These are phyloP conservation scores for Eulithis testata DNA, from an alignment of 2,888 invertebrate genomes.

Conservation along the genomic window DNA sequence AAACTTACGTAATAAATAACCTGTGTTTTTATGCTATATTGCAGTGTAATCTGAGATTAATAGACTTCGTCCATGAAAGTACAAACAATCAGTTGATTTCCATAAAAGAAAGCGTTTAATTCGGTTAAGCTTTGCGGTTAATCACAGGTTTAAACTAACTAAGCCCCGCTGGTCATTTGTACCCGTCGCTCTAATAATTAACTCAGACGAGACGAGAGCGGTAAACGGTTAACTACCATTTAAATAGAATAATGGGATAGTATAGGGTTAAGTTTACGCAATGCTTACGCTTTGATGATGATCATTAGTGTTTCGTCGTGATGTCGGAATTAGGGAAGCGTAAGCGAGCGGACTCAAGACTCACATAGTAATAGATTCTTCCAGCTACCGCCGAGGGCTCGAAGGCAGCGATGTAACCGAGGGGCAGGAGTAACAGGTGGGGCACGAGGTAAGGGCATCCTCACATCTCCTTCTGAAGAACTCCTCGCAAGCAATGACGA, in stretches of 20 bases:
- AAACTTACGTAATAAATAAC: too few relatives aligned
- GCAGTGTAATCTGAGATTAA: constrained; percentile 59
- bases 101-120: constrained; percentile 80
- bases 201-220: constrained; percentile 60
- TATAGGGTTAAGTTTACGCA: constrained; percentile 59
- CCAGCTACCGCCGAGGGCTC: constrained; percentile 91
- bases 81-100: constrained; percentile 76
- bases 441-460: constrained; percentile 67
- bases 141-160: constrained; percentile 71
- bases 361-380: constrained; percentile 91
- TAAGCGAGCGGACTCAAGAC: constrained; percentile 83
- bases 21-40: constrained; percentile 21
- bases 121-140: constrained; percentile 73
- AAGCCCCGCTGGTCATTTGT: constrained; percentile 75
- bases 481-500: constrained; percentile 85
- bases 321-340: constrained; percentile 46
- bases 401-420: constrained; percentile 88
- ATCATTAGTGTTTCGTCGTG: constrained; percentile 39
- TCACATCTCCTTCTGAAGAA: constrained; percentile 89
- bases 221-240: constrained; percentile 72
- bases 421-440: constrained; percentile 74
- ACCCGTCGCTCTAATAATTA: constrained; percentile 76
- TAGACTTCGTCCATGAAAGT: constrained; percentile 53
- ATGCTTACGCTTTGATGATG: constrained; percentile 51
- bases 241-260: constrained; percentile 67